Conservation (phyloP, 2,888 invertebrate species). For the Acronicta alni region DNA sequence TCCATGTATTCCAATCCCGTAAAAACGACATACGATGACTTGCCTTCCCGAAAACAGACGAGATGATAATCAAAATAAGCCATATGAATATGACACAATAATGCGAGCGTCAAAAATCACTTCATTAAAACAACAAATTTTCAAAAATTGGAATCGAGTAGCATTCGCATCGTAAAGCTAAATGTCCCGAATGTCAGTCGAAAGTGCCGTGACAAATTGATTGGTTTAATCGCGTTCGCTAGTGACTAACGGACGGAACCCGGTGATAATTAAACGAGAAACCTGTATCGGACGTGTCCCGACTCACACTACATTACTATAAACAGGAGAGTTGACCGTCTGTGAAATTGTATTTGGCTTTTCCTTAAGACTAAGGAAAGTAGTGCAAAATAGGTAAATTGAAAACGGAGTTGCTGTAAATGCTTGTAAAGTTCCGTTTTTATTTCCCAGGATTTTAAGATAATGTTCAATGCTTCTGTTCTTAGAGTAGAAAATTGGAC, state of each 20-base stretch:
- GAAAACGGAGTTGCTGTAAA: conserved; percentile 48
- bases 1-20: too few relatives aligned
- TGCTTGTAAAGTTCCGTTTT: conserved; percentile 49
- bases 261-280: conserved; percentile 60
- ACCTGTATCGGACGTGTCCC: conserved; percentile 59
- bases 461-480: conserved; percentile 25
- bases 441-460: conserved; percentile 42
- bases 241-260: conserved; percentile 58
- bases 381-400: conserved; percentile 60
- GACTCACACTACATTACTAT: conserved; percentile 50
- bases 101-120: too few relatives aligned
- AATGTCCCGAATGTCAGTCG: conserved; percentile 52
- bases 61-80: too few relatives aligned
- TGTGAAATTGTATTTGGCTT: conserved; percentile 61
- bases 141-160: conserved; percentile 36
- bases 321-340: conserved; percentile 57
- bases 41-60: too few relatives aligned
- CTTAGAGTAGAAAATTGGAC: conserved; percentile 30
- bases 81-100: too few relatives aligned
- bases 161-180: conserved; percentile 31
- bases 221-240: conserved; percentile 61
- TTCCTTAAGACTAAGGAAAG: conserved; percentile 57
- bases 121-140: background rate
- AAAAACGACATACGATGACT: too few relatives aligned
- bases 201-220: conserved; percentile 63